Evolutionary conservation across 1,140 invertebrate genomes (phyloP), one percentile per base, ranked within the genome.

Genomic region (Hesperophylax magnus): DNA sequence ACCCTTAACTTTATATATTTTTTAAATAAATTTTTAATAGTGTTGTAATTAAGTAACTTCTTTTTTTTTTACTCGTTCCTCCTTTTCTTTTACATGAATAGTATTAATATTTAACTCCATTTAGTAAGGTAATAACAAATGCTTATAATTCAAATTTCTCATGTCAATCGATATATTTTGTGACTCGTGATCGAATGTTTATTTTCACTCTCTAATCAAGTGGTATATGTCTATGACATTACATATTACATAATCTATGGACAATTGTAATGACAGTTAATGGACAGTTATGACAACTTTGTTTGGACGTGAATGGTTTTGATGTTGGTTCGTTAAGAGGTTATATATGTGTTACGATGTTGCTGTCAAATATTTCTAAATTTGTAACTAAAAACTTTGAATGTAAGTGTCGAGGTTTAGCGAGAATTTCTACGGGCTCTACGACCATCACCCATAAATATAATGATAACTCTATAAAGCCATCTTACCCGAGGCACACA

Each of bases 361-460:
- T 75, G 14, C 27, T 75, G 9, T 75, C 31, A 24, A 56, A 7
- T 22, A 54, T 27, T 31, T 75, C 53, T 31, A 75, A 75, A 31
- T 75, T 75, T 27, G 31, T 31, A 4, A 75, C 39, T 20, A 71
- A 71, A 47, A 52, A 71, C 11, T 8, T 71, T 71, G 67, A 71
- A 52, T 71, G 15, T 77, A 75, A 56, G 6, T 54, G 71, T 56
- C 31, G 20, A 8, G 14, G 31, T 56, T 56, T 27, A n/a, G 27
- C 22, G 27, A 54, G 27, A 56, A 17, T 56, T 27, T 56, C 71
- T 18, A 17, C 71, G 7, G 24, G 18, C n/a, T 31, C 71, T 31
- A 3, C 17, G 8, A 75, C n/a, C 20, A 56, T 15, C 24, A 56
- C 15, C 18, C 71, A 56, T 17, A 75, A 75, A 56, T 31, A 27